phyloP scores from a whole-genome alignment of 2,797 vertebrate genomes.

The Hybognathus amarus region DNA sequence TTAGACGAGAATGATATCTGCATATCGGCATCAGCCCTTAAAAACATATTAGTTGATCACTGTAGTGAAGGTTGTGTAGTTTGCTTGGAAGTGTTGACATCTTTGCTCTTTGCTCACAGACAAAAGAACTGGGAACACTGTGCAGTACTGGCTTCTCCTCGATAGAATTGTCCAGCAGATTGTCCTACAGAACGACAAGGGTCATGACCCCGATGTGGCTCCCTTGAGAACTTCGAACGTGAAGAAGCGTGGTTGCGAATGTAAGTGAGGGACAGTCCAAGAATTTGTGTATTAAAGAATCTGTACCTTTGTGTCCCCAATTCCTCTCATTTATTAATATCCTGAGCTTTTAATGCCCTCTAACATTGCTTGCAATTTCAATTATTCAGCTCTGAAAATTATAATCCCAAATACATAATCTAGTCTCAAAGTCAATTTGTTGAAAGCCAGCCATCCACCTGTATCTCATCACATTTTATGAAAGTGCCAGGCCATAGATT shows the following conservation, averaged over 20 bases:
- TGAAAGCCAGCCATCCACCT: not conserved
- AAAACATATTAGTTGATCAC: not conserved
- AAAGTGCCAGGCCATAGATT: not conserved
- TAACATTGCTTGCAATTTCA: conserved; percentile 9
- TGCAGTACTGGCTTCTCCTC: conserved; percentile 97
- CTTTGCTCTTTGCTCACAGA: conserved; percentile 72
- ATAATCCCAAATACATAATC: conserved; percentile 39
- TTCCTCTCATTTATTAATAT: conserved; percentile 16
- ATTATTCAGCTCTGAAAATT: conserved; percentile 1
- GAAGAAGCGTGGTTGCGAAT: conserved; percentile 97
- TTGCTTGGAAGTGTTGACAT: not conserved
- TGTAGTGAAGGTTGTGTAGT: not conserved
- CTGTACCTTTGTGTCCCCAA: not conserved
- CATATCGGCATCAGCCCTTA: not conserved
- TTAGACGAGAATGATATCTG: too few relatives aligned
- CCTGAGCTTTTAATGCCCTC: conserved; percentile 9
- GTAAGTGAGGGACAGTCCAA: conserved; percentile 75
- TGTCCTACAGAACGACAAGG: conserved; percentile 96
- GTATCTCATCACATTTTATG: conserved; percentile 2
- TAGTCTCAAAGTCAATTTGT: not conserved
- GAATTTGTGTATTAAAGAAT: not conserved
- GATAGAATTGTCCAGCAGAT: conserved; percentile 98
- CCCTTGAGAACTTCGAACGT: conserved; percentile 99
- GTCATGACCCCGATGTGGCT: conserved; percentile 92
- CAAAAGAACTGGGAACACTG: conserved; percentile 94